Evolutionary conservation across 1,140 invertebrate genomes (phyloP).

Genomic region (Alviniconcha marisindica): DNA sequence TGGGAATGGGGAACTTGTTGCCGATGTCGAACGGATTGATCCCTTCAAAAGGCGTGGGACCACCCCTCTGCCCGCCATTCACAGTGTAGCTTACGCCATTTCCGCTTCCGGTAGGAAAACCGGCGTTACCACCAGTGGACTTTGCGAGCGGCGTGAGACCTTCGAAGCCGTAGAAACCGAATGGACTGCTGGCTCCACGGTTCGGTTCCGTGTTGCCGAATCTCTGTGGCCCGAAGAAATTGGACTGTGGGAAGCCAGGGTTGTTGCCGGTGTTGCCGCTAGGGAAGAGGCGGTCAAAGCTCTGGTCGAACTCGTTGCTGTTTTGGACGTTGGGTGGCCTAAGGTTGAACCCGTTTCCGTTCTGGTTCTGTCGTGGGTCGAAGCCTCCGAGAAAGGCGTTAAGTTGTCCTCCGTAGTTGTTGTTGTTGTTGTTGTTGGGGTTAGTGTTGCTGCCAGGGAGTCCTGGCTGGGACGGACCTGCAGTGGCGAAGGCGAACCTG

Average conservation of each 20-base stretch:
- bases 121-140: too few species aligned
- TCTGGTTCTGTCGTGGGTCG: background rate
- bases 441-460: background rate
- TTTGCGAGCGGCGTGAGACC: background rate
- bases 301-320: background rate
- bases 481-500: too few species aligned
- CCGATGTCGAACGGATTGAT: background rate
- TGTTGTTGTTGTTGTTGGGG: background rate
- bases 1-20: background rate
- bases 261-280: background rate
- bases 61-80: background rate
- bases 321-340: background rate
- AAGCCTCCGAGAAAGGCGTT: background rate
- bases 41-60: background rate
- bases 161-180: background rate
- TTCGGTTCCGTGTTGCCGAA: background rate
- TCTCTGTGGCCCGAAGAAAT: background rate
- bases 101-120: background rate
- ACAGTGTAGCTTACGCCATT: background rate
- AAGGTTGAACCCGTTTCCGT: too few species aligned
- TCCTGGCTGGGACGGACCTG: too few species aligned
- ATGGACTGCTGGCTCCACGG: background rate
- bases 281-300: background rate
- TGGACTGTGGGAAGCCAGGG: background rate
- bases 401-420: too few species aligned